Evolutionary conservation across 2,797 vertebrate genomes (phyloP).

Genomic region (Poeciliopsis infans): DNA sequence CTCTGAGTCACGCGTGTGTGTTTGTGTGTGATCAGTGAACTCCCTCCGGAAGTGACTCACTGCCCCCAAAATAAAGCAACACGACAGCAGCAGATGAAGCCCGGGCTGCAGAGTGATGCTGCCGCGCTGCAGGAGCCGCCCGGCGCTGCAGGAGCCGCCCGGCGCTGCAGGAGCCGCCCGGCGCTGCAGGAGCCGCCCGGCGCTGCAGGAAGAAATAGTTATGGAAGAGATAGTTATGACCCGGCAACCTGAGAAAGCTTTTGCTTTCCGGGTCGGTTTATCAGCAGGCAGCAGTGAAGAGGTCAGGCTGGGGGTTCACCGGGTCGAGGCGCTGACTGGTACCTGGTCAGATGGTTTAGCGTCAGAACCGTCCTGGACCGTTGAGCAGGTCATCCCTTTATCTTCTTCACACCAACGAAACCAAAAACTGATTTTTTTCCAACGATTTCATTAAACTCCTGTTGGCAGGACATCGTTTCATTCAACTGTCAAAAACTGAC

Average conservation of each 20-base stretch:
- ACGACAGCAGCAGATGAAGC: conserved; percentile 3
- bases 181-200: background rate
- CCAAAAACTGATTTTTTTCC: too few species aligned
- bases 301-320: background rate
- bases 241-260: conserved; percentile 9
- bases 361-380: too few species aligned
- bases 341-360: too few species aligned
- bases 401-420: too few species aligned
- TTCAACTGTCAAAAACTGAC: too few species aligned
- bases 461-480: too few species aligned
- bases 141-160: too few species aligned
- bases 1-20: conserved; percentile 35
- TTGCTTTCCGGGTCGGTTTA: conserved; percentile 9
- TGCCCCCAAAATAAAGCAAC: conserved; percentile 44
- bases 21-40: conserved; percentile 43
- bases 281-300: conserved; percentile 17
- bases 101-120: conserved; percentile 8
- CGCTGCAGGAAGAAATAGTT: conserved; percentile 49
- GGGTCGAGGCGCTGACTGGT: too few species aligned
- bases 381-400: too few species aligned
- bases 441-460: too few species aligned
- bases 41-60: conserved; percentile 54
- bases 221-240: conserved; percentile 49
- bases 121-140: too few species aligned
- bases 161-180: background rate